Evolutionary conservation across 1,140 invertebrate species (phyloP), one percentile per base, ranked within the genome.

Genomic region (Ostrea denselamellosa): DNA sequence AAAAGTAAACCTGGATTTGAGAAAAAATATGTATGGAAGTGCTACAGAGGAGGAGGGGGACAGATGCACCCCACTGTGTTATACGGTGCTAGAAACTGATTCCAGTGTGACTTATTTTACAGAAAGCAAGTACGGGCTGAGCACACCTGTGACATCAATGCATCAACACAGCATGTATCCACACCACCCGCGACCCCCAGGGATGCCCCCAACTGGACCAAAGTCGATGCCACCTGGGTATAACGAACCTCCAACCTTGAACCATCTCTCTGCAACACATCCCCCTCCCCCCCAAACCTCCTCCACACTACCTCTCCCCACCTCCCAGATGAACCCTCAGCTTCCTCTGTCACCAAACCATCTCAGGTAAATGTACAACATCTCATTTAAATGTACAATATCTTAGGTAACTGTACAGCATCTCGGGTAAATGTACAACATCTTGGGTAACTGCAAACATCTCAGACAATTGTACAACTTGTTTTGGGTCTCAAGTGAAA

Each of bases 271-370:
- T 83, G 83, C 89, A 68, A 87, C 90, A 14, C 89, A 89, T 34
- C 93, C 86, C 90, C 95, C 85, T 92, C 92, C 87, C 90, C 92
- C 83, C 93, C 95, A 88, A 88, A 83, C 91, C 71, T 90, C 90
- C 68, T 90, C 92, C 28, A 87, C 90, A 14, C 65, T 91, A 68
- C 90, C 89, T 86, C 90, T 90, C 52, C 83, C 89, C 87, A 81
- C 86, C 85, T 88, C 84, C 44, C 81, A 85, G 85, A 91, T 91
- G 88, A 91, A 91, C 90, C 87, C 88, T 52, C 91, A 91, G 88
- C 90, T 91, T 83, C 85, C 68, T 28, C 68, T 77, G 25, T 77
- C 68, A 34, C 68, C 68, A 77, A 77, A 77, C 68, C 68, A 77
- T 77, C 68, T 77, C 68, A 77, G 68, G 68, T 77, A 77, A 77